Evolutionary conservation across 2,888 invertebrate species (phyloP).

Genomic region (Drosophila robusta): DNA sequence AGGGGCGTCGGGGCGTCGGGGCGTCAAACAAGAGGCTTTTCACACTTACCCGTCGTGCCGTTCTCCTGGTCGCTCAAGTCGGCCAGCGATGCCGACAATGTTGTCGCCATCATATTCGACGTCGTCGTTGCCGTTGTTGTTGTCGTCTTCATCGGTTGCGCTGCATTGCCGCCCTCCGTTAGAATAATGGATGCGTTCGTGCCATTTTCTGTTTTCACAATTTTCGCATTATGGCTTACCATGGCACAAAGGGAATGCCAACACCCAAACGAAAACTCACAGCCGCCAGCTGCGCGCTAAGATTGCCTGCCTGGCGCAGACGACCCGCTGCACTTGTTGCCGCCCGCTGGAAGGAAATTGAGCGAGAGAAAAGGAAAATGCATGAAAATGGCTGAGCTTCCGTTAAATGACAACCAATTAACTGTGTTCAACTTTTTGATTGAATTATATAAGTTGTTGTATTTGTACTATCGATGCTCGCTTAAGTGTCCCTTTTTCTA

Average conservation of each 20-base stretch:
- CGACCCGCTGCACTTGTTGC: conserved; percentile 60
- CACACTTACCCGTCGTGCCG: conserved; percentile 81
- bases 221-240: conserved; percentile 78
- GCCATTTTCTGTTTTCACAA: conserved; percentile 81
- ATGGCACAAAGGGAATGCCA: conserved; percentile 51
- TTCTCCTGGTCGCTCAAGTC: conserved; percentile 75
- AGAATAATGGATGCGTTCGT: conserved; percentile 64
- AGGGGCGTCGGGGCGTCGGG: conserved; percentile 2
- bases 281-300: conserved; percentile 68
- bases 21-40: conserved; percentile 30
- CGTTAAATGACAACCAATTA: conserved; percentile 33
- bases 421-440: conserved; percentile 1
- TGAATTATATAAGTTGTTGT: not conserved
- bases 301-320: conserved; percentile 59
- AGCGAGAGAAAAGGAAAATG: conserved; percentile 3
- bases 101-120: conserved; percentile 43
- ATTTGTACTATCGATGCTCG: not conserved
- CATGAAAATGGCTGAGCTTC: conserved; percentile 29
- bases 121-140: conserved; percentile 28
- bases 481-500: no score
- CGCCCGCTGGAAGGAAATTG: conserved; percentile 34
- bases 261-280: conserved; percentile 47
- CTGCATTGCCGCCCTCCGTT: conserved; percentile 63
- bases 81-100: conserved; percentile 62
- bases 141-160: conserved; percentile 51